Evolutionary conservation across 2,113 vertebrate genomes (phyloP).

Genomic region (Crotophaga sulcirostris): DNA sequence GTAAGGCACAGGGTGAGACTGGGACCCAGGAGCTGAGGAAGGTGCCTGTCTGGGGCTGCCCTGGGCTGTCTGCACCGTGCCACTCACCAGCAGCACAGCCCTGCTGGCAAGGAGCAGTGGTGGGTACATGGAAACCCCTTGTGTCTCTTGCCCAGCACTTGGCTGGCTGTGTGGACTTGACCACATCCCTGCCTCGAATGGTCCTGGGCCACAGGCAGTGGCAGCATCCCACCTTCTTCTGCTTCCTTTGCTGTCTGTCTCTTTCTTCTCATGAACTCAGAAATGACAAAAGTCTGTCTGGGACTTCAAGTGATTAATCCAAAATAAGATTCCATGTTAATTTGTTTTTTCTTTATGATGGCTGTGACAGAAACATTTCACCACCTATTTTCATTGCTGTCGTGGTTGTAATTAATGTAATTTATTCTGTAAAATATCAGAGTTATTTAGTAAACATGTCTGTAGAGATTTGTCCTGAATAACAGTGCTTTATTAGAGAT

Average conservation of each 20-base stretch:
- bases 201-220: too few species aligned
- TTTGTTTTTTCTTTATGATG: background rate
- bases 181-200: rapidly evolving
- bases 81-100: rapidly evolving
- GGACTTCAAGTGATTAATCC: background rate
- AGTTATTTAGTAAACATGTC: background rate
- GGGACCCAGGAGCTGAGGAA: background rate
- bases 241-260: background rate
- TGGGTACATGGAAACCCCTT: too few species aligned
- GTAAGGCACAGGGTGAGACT: rapidly evolving
- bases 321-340: background rate
- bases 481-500: conserved; percentile 3
- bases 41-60: background rate
- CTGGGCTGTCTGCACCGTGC: rapidly evolving
- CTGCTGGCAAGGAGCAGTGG: rapidly evolving
- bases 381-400: background rate
- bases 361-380: background rate
- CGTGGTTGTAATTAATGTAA: background rate
- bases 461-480: conserved; percentile 12
- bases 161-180: too few species aligned
- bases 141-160: background rate
- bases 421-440: background rate
- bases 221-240: too few species aligned
- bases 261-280: background rate
- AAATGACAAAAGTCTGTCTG: background rate